A percentile compares a stretch with the other conserved stretches of the same genome.
Conservation (phyloP, 2,888 invertebrate genomes). For the Xestia sexstrigata region DNA sequence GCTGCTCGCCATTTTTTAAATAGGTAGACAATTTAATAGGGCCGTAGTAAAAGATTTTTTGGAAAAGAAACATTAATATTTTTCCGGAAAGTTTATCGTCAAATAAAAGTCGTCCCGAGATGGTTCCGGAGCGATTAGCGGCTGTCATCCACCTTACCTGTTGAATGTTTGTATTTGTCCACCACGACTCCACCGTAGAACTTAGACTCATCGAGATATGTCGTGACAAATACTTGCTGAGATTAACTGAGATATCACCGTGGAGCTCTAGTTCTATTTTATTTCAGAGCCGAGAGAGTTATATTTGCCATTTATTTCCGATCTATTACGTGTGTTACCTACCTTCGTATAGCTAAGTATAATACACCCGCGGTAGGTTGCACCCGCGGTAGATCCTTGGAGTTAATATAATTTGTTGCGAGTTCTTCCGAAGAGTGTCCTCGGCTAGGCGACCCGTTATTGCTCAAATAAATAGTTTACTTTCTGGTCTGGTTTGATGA, state of each 20-base stretch:
- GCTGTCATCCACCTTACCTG: not conserved
- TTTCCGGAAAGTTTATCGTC: slow-evolving; percentile 3
- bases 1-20: not conserved
- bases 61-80: not conserved
- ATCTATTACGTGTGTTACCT: not conserved
- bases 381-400: too few relatives aligned
- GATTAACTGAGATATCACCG: not conserved
- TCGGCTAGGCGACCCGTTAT: not conserved
- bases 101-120: slow-evolving; percentile 1
- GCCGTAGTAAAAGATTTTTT: not conserved
- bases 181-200: not conserved
- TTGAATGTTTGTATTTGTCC: slow-evolving; percentile 5
- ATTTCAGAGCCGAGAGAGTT: too few relatives aligned
- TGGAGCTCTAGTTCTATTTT: not conserved
- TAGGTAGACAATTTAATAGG: not conserved
- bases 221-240: not conserved
- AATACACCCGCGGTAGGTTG: not conserved
- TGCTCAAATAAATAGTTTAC: not conserved
- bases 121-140: not conserved
- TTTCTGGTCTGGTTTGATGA: not conserved
- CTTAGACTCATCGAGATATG: slow-evolving; percentile 1
- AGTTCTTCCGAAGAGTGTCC: not conserved
- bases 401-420: slow-evolving; percentile 2
- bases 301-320: not conserved
- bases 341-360: not conserved